Percentiles rank a stretch among this genome's conserved stretches.
Conservation (phyloP, 1,140 invertebrate genomes). For the Apis laboriosa region DNA sequence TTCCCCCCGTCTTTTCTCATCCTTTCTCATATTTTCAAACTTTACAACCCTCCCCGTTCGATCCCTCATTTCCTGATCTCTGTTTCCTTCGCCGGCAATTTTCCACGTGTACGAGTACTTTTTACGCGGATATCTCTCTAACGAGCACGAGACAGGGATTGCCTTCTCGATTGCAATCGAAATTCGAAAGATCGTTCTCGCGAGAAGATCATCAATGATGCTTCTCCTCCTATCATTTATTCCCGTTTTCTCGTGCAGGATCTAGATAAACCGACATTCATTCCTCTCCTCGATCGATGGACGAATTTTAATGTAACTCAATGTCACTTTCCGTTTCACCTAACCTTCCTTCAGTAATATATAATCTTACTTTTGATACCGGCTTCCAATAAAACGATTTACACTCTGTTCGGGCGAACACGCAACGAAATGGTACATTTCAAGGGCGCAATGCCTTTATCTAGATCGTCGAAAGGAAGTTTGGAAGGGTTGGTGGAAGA, state of each 20-base stretch:
- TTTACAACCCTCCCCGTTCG: background rate
- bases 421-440: background rate
- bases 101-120: constrained; percentile 8
- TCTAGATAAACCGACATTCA: constrained; percentile 4
- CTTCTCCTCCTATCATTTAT: constrained; percentile 12
- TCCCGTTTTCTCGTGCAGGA: constrained; percentile 23
- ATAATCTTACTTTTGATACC: background rate
- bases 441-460: background rate
- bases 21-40: background rate
- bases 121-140: constrained; percentile 33
- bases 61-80: background rate
- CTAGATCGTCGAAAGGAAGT: background rate
- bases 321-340: background rate
- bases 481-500: background rate
- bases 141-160: constrained; percentile 29
- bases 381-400: constrained; percentile 5
- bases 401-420: no score
- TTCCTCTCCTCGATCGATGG: background rate
- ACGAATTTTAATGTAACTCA: background rate
- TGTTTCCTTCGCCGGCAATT: constrained; percentile 19
- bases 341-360: background rate
- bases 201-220: background rate
- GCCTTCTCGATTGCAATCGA: background rate
- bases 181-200: background rate
- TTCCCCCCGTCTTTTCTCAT: background rate